Evolutionary conservation across 2,797 vertebrate species (phyloP), one percentile per base, ranked within the genome.

Genomic region (Aotus griseimembra): DNA sequence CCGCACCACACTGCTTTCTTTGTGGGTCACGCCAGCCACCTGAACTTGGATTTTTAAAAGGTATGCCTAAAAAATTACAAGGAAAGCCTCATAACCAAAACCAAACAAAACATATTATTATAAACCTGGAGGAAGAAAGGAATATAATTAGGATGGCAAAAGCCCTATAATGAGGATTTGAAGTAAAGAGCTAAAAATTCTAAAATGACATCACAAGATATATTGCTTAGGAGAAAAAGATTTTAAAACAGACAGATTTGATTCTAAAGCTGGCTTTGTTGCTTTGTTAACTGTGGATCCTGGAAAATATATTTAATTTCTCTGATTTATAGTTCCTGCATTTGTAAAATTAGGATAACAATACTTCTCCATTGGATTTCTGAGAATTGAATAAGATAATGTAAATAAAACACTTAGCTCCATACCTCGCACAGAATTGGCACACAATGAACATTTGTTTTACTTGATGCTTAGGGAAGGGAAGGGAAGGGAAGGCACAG

Each of bases 161-260:
- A 76, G 11, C 6, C 46, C n/a, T 73, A 52, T 5, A 9, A 33
- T 70, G 44, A 92, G 15, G 10, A 36, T 94, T 91, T 84, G 79
- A 96, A 95, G 86, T 55, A 52, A 92, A 93, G 91, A 41, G 30
- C 20, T 93, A 89, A 83, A 41, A 39, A 61, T 89, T 89, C 44
- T 87, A 64, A 97, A 97, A 80, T 92, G 50, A 46, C 33, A 80
- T 88, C 24, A 33, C 15, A 50, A 15, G 57, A 58, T 70, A 46
- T 41, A 77, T 20, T 75, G 46, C 41, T 61, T 89, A 72, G 22
- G 39, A 94, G 75, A 85, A 84, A 22, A 57, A 30, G 28, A 85
- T 90, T 92, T 97, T 94, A 75, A 57, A 36, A 91, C 13, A 90
- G 41, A 39, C 3, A 72, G 30, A 76, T 41, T 20, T 88, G 26